These are phyloP conservation scores for Sisyra nigra DNA, from an alignment of 2,888 invertebrate genomes.

Conservation along the genomic window DNA sequence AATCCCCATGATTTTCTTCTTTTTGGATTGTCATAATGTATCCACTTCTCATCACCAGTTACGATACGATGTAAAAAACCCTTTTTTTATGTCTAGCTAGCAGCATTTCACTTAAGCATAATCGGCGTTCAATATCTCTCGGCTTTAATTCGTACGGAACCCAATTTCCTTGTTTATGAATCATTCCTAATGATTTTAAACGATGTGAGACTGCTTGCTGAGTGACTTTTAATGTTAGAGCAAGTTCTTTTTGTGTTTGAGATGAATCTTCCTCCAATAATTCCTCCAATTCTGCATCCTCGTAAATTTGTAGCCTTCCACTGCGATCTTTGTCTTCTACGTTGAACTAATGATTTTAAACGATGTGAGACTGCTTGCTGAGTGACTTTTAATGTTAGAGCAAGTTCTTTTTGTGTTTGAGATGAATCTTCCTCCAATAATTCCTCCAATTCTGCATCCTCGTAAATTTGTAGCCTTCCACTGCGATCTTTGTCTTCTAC, in stretches of 20 bases:
- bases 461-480: conserved; percentile 12
- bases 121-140: conserved; percentile 1
- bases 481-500: no score
- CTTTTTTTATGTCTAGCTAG: conserved; percentile 1
- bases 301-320: conserved; percentile 12
- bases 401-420: conserved; percentile 14
- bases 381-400: conserved; percentile 12
- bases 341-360: conserved; percentile 1
- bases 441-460: conserved; percentile 13
- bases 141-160: not conserved
- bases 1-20: conserved; percentile 14
- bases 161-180: not conserved
- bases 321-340: no score
- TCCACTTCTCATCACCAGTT: conserved; percentile 8
- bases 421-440: conserved; percentile 13
- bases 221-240: conserved; percentile 12
- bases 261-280: conserved; percentile 13
- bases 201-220: not conserved
- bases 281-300: conserved; percentile 13
- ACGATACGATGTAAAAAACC: conserved; percentile 7
- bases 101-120: conserved; percentile 1
- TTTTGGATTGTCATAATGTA: conserved; percentile 6
- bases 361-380: not conserved
- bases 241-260: conserved; percentile 14
- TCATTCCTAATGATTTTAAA: conserved; percentile 1